Conservation (phyloP, 92 coral and sea anemone species). For the Hydrozoanthus gracilis region DNA sequence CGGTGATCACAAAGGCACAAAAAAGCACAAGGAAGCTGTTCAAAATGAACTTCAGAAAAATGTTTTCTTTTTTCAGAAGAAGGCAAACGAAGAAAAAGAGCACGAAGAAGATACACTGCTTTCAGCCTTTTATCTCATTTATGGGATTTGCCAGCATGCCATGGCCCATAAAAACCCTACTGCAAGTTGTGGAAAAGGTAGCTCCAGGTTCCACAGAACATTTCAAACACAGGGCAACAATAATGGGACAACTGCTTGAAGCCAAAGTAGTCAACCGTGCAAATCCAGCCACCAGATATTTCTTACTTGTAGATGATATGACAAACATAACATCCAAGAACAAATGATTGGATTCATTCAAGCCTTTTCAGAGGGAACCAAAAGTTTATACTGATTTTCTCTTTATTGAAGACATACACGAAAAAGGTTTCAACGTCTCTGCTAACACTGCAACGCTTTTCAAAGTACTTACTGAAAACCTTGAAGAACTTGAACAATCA, state of each 20-base stretch:
- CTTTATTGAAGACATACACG: not conserved
- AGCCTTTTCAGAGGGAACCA: not conserved
- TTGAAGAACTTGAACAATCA: not conserved
- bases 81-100: constrained; percentile 3
- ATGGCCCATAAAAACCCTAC: constrained; percentile 18
- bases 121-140: not conserved
- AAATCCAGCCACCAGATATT: constrained; percentile 27
- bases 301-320: constrained; percentile 7
- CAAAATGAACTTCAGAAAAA: constrained; percentile 25
- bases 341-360: not conserved
- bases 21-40: constrained; percentile 24
- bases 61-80: constrained; percentile 14
- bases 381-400: constrained; percentile 4
- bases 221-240: not conserved
- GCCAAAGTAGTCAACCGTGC: not conserved
- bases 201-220: not conserved
- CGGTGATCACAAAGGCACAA: constrained; percentile 28
- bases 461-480: not conserved
- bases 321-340: constrained; percentile 24
- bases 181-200: constrained; percentile 7
- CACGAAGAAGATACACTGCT: not conserved
- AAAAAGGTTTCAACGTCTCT: constrained; percentile 7
- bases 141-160: constrained; percentile 16
- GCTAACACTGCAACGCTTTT: constrained; percentile 12
- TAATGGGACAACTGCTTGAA: constrained; percentile 21